phyloP scores from a whole-genome alignment of 2,797 vertebrate species.

The Agapornis canus region DNA sequence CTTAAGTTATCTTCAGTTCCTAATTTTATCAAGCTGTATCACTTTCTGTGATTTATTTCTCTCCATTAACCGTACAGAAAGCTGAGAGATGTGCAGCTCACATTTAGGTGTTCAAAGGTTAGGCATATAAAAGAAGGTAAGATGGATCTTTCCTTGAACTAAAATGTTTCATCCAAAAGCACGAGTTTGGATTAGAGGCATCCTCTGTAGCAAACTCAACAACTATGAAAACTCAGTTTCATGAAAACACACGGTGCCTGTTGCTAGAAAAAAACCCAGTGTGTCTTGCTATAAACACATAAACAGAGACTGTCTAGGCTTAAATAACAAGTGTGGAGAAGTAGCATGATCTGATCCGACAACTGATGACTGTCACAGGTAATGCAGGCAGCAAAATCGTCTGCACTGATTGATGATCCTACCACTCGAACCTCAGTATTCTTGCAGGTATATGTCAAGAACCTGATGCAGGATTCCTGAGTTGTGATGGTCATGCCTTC shows the following conservation, averaged over 20 bases:
- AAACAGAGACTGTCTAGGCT: neutral
- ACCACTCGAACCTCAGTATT: neutral
- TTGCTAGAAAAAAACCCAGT: neutral
- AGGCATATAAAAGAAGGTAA: neutral
- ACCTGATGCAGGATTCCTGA: neutral
- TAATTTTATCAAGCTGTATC: slow-evolving; percentile 27
- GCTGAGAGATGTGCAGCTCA: neutral
- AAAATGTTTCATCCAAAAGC: slow-evolving; percentile 1
- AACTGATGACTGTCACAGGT: neutral
- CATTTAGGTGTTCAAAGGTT: neutral
- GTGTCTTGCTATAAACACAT: neutral
- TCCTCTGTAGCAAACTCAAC: neutral
- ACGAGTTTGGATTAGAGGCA: neutral
- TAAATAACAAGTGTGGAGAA: neutral
- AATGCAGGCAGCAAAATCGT: neutral
- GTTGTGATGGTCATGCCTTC: accelerated
- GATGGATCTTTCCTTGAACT: neutral
- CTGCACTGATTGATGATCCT: neutral
- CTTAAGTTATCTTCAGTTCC: neutral
- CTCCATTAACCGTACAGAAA: neutral
- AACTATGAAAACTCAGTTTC: neutral
- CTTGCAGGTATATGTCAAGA: neutral
- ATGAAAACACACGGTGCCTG: neutral
- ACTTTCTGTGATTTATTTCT: neutral
- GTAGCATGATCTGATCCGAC: neutral